phyloP scores from a whole-genome alignment of 2,797 vertebrate species.

The Melopsittacus undulatus region DNA sequence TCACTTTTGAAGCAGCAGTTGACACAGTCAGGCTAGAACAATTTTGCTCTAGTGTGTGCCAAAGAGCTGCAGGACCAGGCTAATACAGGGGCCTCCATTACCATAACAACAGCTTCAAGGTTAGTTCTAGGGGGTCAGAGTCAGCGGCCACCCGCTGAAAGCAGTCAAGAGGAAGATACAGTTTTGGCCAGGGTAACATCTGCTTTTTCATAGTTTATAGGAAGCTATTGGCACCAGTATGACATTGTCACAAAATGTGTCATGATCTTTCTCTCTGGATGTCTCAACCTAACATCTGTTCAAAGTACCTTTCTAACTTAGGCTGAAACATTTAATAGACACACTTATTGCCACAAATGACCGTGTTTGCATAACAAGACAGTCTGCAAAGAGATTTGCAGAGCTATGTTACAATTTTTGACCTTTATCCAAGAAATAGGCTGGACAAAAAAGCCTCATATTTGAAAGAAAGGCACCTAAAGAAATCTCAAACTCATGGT shows the following conservation, averaged over 20 bases:
- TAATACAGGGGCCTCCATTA: not conserved
- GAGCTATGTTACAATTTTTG: not conserved
- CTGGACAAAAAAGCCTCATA: not conserved
- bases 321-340: not conserved
- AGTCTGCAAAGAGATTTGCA: not conserved
- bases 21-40: not conserved
- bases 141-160: not conserved
- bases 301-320: not conserved
- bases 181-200: not conserved
- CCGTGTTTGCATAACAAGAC: not conserved
- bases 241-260: not conserved
- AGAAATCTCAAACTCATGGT: not conserved
- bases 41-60: not conserved
- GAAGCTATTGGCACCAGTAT: not conserved
- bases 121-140: not conserved
- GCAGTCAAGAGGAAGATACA: not conserved
- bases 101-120: not conserved
- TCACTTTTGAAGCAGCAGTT: not conserved
- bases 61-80: not conserved
- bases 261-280: constrained; percentile 4
- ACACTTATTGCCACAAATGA: not conserved
- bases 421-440: not conserved
- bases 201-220: constrained; percentile 22
- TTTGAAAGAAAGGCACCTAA: not conserved
- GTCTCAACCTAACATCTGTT: constrained; percentile 29